phyloP scores from a whole-genome alignment of 2,113 vertebrate genomes.

The Casuarius casuarius region DNA sequence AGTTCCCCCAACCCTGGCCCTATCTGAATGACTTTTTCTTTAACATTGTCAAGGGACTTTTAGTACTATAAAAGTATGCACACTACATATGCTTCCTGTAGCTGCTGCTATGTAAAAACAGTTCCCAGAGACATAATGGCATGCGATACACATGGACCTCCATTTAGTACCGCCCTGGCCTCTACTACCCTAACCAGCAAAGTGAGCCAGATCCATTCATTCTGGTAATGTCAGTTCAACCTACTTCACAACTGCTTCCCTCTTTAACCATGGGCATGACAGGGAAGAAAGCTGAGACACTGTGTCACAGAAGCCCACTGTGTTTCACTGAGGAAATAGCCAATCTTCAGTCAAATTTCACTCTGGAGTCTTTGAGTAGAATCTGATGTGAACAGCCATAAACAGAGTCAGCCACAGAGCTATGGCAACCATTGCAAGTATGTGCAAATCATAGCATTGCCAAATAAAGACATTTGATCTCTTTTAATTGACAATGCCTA shows the following conservation, averaged over 20 bases:
- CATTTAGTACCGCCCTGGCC: neutral
- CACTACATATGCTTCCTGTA: neutral
- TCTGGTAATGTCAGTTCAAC: neutral
- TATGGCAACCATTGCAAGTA: rapidly evolving
- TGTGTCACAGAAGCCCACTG: rapidly evolving
- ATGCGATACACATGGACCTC: no score
- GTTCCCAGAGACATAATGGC: neutral
- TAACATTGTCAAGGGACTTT: neutral
- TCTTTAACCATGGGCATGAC: neutral
- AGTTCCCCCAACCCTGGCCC: neutral
- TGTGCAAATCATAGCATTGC: neutral
- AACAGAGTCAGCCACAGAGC: neutral
- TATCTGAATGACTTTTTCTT: neutral
- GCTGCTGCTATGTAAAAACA: neutral
- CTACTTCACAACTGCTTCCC: rapidly evolving
- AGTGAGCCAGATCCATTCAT: neutral
- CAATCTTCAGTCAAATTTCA: neutral
- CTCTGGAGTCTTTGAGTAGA: neutral
- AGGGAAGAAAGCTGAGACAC: neutral
- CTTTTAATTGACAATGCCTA: neutral
- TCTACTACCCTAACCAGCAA: neutral
- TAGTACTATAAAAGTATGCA: neutral
- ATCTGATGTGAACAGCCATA: neutral
- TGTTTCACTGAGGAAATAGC: neutral
- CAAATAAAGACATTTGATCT: neutral